Conservation (phyloP, 2,888 invertebrate genomes). For the Parnassius apollo region DNA sequence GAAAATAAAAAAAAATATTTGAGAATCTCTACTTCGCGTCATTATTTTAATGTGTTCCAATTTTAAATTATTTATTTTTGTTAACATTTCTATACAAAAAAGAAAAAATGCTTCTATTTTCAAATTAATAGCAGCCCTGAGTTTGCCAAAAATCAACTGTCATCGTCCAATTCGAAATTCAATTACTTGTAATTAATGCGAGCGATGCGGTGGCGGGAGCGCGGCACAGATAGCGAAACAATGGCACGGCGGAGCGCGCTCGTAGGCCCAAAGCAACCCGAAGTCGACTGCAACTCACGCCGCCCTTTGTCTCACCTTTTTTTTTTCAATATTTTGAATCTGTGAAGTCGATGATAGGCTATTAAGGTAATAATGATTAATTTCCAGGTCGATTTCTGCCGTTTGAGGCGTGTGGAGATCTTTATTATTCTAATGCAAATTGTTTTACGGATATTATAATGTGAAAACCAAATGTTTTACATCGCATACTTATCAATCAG, state of each 20-base stretch:
- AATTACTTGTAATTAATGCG: slow-evolving; percentile 83
- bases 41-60: too few species aligned
- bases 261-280: slow-evolving; percentile 55
- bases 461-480: too few species aligned
- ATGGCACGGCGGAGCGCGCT: slow-evolving; percentile 47
- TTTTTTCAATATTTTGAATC: slow-evolving; percentile 44
- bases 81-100: too few species aligned
- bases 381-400: slow-evolving; percentile 21
- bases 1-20: too few species aligned
- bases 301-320: slow-evolving; percentile 34
- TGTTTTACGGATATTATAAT: too few species aligned
- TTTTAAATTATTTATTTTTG: too few species aligned
- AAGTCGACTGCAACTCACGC: slow-evolving; percentile 58
- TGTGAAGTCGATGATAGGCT: slow-evolving; percentile 49
- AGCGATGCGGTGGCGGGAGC: slow-evolving; percentile 70
- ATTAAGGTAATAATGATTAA: slow-evolving; percentile 41
- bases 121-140: slow-evolving; percentile 24
- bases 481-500: too few species aligned
- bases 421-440: slow-evolving; percentile 6
- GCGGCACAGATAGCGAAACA: slow-evolving; percentile 74
- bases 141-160: slow-evolving; percentile 82
- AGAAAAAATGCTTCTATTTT: slow-evolving; percentile 5
- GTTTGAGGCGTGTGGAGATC: slow-evolving; percentile 10
- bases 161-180: slow-evolving; percentile 85
- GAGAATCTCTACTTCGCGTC: too few species aligned